Conservation (phyloP, 1,140 invertebrate species). For the Scylla paramamosain region DNA sequence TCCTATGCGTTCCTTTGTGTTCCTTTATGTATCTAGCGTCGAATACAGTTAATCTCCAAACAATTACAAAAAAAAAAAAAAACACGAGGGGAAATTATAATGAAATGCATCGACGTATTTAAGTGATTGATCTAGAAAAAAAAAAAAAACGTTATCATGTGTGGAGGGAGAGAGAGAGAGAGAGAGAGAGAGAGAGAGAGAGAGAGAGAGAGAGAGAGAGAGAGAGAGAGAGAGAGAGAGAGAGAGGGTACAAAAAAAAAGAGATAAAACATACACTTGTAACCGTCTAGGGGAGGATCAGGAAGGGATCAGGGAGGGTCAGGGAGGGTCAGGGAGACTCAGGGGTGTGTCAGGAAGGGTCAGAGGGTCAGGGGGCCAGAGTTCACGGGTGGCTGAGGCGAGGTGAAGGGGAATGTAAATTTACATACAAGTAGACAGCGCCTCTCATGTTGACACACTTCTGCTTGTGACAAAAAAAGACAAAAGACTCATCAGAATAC, state of each 20-base stretch:
- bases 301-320: too few relatives aligned
- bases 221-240: neutral
- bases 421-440: neutral
- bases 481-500: neutral
- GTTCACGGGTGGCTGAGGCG: neutral
- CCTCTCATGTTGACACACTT: neutral
- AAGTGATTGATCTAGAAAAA: too few relatives aligned
- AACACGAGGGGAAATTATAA: too few relatives aligned
- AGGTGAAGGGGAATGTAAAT: neutral
- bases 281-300: too few relatives aligned
- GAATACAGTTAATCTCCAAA: too few relatives aligned
- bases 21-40: too few relatives aligned
- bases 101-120: too few relatives aligned
- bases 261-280: neutral
- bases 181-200: slow-evolving; percentile 1
- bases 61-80: too few relatives aligned
- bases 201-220: neutral
- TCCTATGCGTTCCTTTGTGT: too few relatives aligned
- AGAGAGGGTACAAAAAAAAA: neutral
- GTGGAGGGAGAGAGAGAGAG: neutral
- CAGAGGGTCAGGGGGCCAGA: neutral
- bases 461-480: neutral
- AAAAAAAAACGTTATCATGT: too few relatives aligned
- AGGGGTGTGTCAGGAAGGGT: too few relatives aligned
- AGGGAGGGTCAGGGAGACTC: too few relatives aligned